phyloP scores from a whole-genome alignment of 2,797 vertebrate species.

The Lacerta agilis region DNA sequence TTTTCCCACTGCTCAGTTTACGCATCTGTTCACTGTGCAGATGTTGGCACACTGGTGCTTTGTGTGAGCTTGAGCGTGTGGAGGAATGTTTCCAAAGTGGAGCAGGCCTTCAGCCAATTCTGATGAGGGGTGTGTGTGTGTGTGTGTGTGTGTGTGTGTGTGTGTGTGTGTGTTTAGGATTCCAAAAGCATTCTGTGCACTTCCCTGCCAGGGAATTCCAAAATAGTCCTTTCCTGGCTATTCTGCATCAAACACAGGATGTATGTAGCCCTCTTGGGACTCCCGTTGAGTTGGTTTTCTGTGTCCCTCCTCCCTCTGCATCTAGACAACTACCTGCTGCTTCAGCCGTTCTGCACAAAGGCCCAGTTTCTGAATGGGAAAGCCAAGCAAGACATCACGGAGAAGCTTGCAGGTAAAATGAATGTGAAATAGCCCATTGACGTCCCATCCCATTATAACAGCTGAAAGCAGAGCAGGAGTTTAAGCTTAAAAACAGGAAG shows the following conservation, averaged over 20 bases:
- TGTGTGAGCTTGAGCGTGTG: neutral
- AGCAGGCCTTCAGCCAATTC: neutral
- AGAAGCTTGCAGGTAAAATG: conserved; percentile 88
- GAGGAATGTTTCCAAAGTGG: neutral
- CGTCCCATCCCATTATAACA: neutral
- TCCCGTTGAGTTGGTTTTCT: neutral
- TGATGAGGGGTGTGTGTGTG: neutral
- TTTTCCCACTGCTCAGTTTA: neutral
- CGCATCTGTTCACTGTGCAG: neutral
- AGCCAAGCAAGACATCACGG: conserved; percentile 92
- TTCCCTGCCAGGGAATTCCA: neutral
- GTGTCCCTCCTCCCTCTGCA: neutral
- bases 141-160: too few relatives aligned
- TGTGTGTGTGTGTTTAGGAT: neutral
- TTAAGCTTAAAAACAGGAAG: neutral
- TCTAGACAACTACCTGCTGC: conserved; percentile 89
- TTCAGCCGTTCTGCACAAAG: conserved; percentile 94
- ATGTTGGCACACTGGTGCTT: neutral
- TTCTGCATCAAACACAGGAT: neutral
- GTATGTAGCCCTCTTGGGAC: neutral
- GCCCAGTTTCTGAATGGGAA: conserved; percentile 92
- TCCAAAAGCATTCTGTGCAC: too few relatives aligned
- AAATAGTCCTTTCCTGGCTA: neutral
- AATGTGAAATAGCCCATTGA: neutral
- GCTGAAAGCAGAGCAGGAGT: too few relatives aligned